phyloP scores from a whole-genome alignment of 2,797 vertebrate species.

The Micromesistius poutassou region DNA sequence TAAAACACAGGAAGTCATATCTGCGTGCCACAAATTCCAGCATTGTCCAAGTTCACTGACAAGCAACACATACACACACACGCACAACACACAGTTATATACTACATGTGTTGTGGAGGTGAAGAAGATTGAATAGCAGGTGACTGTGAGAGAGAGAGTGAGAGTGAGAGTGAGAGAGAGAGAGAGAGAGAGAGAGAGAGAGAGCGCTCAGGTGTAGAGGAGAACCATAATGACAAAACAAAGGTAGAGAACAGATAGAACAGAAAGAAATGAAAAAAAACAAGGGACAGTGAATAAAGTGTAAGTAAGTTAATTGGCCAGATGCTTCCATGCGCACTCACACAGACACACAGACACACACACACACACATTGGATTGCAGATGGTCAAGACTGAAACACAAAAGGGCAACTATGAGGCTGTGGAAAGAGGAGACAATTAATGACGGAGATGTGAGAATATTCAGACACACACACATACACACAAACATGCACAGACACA shows the following conservation, averaged over 20 bases:
- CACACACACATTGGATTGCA: slow-evolving; percentile 39
- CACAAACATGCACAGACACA: neutral
- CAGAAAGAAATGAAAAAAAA: slow-evolving; percentile 3
- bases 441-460: no score
- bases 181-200: slow-evolving; percentile 6
- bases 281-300: slow-evolving; percentile 13
- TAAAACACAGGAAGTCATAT: slow-evolving; percentile 75
- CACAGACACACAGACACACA: slow-evolving; percentile 47
- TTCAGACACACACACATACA: slow-evolving; percentile 41
- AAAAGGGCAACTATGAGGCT: slow-evolving; percentile 63
- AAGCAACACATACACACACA: slow-evolving; percentile 24
- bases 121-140: neutral
- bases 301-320: neutral
- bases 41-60: slow-evolving; percentile 55
- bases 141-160: neutral
- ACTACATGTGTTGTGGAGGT: neutral
- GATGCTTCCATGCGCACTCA: slow-evolving; percentile 12
- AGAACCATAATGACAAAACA: neutral
- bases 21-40: slow-evolving; percentile 70
- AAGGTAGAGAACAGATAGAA: slow-evolving; percentile 1
- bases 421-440: no score
- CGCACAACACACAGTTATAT: neutral
- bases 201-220: neutral
- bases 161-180: slow-evolving; percentile 1
- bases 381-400: slow-evolving; percentile 43